These are phyloP conservation scores for Sphinx pinastri DNA, from an alignment of 2,888 invertebrate genomes.

Conservation along the genomic window DNA sequence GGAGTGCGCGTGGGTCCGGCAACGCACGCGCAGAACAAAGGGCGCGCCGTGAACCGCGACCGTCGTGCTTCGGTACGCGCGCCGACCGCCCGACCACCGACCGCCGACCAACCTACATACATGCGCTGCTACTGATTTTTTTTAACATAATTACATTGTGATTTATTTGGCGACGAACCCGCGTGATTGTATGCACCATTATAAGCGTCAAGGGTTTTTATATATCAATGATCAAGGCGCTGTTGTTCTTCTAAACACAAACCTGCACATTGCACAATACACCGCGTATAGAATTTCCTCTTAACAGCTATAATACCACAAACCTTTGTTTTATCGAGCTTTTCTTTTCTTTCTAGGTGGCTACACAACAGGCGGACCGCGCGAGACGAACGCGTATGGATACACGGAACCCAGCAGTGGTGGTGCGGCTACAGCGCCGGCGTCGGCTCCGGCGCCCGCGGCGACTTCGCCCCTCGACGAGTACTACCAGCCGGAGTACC, in stretches of 20 bases:
- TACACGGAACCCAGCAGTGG: constrained; percentile 73
- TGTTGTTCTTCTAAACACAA: neutral
- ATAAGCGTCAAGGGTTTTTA: neutral
- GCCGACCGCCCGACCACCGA: constrained; percentile 38
- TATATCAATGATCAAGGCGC: neutral
- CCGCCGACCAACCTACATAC: constrained; percentile 44
- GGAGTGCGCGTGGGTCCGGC: constrained; percentile 54
- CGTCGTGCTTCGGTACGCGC: constrained; percentile 71
- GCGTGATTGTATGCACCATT: neutral
- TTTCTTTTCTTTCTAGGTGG: constrained; percentile 68
- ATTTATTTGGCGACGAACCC: neutral
- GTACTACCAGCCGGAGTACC: constrained; percentile 79
- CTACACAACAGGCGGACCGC: constrained; percentile 83
- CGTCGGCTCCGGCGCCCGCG: constrained; percentile 64
- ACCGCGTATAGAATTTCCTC: too few species aligned
- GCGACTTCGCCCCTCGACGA: constrained; percentile 82
- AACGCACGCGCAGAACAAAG: constrained; percentile 80
- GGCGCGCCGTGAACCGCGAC: constrained; percentile 82
- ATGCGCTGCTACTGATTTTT: constrained; percentile 17
- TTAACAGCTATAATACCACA: constrained; percentile 7
- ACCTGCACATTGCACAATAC: neutral
- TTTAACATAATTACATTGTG: constrained; percentile 5
- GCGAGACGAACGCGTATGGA: constrained; percentile 78
- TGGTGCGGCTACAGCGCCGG: constrained; percentile 55
- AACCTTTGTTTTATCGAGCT: neutral